These are phyloP conservation scores for Frankliniella intonsa DNA, from an alignment of 2,888 invertebrate species.

Conservation along the genomic window DNA sequence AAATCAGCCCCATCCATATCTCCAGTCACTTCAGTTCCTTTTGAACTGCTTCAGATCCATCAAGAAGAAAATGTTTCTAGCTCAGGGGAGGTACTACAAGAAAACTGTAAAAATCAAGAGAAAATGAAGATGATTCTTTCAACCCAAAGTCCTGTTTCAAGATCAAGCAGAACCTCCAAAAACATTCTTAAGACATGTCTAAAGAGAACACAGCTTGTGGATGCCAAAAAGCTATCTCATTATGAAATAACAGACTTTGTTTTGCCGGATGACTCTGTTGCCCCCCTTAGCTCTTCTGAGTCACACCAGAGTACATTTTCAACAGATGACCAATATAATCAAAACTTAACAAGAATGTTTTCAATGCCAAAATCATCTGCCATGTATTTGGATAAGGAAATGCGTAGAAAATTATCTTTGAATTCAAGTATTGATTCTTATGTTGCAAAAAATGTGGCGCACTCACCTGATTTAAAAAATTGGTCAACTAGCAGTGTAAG, in stretches of 20 bases:
- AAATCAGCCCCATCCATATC: background rate
- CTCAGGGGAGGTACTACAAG: too few species aligned
- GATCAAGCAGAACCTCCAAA: too few species aligned
- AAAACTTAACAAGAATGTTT: background rate
- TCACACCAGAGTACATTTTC: background rate
- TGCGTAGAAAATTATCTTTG: background rate
- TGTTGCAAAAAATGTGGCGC: background rate
- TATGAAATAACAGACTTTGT: background rate
- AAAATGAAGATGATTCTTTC: too few species aligned
- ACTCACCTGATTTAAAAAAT: background rate
- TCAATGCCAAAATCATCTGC: slow-evolving; percentile 3
- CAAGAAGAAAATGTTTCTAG: background rate
- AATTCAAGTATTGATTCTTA: slow-evolving; percentile 5
- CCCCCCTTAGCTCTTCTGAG: background rate
- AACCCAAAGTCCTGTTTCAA: too few species aligned
- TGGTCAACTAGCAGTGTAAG: slow-evolving; percentile 3
- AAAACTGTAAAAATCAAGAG: too few species aligned
- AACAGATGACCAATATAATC: background rate
- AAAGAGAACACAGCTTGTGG: background rate
- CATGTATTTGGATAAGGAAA: background rate
- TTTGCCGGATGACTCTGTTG: background rate
- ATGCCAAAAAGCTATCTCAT: background rate
- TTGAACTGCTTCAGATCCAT: background rate
- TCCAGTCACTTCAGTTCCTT: background rate
- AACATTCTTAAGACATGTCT: background rate